Evolutionary conservation across 2,888 invertebrate genomes (phyloP), one percentile per base, ranked within the genome.

Genomic region (Germaria angustata): DNA sequence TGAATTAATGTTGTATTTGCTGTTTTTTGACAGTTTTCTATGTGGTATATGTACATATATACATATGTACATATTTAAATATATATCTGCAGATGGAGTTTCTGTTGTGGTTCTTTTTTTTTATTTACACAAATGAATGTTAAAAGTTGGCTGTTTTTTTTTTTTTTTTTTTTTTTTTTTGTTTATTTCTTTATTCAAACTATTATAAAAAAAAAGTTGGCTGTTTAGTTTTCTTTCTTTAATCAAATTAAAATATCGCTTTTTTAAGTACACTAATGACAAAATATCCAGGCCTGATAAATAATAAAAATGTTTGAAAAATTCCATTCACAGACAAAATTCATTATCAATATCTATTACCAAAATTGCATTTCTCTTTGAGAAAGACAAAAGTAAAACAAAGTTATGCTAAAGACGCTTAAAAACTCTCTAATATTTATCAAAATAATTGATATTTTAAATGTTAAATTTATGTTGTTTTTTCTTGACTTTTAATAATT

Each of bases 1-100:
- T 17, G 88, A 88, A 88, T 88, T 89, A 89, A 89, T 89, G 89
- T 85, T 87, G 86, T 87, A 86, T 88, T 87, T 86, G 88, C 87
- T 87, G 86, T 86, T 87, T 87, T 86, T 85, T 88, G 89, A 89
- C 88, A 88, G 87, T 73, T 84, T 80, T 77, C 76, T 80, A 80
- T 73, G 72, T 72, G 61, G 72, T 17, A 68, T 66, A 80, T 78
- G 69, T 69, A 73, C 63, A 32, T 49, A 34, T 61, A 34, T 76
- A 75, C 72, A 28, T 28, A 5, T 22, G 61, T 59, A 80, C 78
- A 72, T 69, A 73, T 72, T 39, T 46, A 32, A 66, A 32, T 79
- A 75, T 76, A n/a, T 28, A 28, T 39, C 77, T 83, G 76, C 63
- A 72, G 55, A 51, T 69, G 55, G 7, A 46, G 49, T 69, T 36